Percentiles rank a stretch among this genome's conserved stretches.
Conservation (phyloP, 2,797 vertebrate species). For the Toxotes lorentzi region DNA sequence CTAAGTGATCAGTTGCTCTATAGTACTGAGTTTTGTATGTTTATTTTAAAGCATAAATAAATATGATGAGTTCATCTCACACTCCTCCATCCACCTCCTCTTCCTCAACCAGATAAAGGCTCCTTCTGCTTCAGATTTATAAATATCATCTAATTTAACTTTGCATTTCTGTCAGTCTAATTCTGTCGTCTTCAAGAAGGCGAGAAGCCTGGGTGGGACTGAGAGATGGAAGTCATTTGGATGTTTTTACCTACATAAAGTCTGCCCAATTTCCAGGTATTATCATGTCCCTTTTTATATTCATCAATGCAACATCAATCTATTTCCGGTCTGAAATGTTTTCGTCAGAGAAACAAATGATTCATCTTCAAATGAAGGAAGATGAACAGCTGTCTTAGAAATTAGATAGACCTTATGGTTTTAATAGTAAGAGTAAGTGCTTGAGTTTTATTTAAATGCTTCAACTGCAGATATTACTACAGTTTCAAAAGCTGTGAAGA, state of each 20-base stretch:
- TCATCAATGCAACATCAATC: background rate
- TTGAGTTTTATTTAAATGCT: no score
- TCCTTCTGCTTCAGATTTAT: slow-evolving; percentile 2
- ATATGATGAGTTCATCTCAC: background rate
- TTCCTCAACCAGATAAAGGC: background rate
- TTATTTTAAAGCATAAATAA: background rate
- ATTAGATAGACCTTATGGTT: no score
- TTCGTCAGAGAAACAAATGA: background rate
- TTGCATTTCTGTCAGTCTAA: slow-evolving; percentile 7
- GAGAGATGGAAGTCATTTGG: no score
- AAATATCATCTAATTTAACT: slow-evolving; percentile 7
- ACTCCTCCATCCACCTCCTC: slow-evolving; percentile 14
- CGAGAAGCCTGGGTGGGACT: background rate
- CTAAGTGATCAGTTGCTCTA: background rate
- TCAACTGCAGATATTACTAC: background rate
- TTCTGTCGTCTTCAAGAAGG: background rate
- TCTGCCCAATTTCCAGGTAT: no score
- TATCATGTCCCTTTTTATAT: background rate
- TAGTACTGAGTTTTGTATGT: background rate
- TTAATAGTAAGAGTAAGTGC: no score
- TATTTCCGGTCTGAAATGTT: background rate
- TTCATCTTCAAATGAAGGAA: background rate
- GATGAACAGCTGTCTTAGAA: background rate
- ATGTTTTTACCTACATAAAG: background rate
- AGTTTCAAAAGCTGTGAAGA: background rate